Evolutionary conservation across 2,888 invertebrate species (phyloP).

Genomic region (Bellardia pandia): DNA sequence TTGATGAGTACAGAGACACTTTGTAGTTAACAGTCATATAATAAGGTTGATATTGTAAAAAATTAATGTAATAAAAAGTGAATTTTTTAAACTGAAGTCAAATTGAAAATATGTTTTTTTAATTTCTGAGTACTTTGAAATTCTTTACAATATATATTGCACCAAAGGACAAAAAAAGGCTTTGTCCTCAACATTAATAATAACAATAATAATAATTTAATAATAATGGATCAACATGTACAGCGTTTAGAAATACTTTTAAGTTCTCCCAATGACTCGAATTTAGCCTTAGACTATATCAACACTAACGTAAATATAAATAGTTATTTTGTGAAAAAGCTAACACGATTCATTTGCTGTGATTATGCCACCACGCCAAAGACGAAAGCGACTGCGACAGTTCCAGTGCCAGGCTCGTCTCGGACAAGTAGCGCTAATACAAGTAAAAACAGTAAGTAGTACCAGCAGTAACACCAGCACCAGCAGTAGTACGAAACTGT

Average conservation of each 20-base stretch:
- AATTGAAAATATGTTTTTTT: too few relatives aligned
- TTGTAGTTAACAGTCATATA: too few relatives aligned
- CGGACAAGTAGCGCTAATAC: conserved; percentile 32
- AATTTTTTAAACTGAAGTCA: too few relatives aligned
- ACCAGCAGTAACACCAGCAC: conserved; percentile 44
- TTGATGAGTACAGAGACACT: too few relatives aligned
- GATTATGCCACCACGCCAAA: conserved; percentile 80
- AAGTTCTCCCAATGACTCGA: conserved; percentile 76
- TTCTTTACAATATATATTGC: too few relatives aligned
- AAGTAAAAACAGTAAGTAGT: conserved; percentile 62
- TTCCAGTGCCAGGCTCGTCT: too few relatives aligned
- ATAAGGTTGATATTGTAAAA: too few relatives aligned
- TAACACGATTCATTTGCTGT: conserved; percentile 82
- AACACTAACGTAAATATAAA: conserved; percentile 82
- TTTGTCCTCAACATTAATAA: too few relatives aligned
- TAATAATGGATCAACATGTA: conserved; percentile 77
- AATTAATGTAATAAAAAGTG: too few relatives aligned
- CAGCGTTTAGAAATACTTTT: conserved; percentile 79
- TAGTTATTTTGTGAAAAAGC: conserved; percentile 78
- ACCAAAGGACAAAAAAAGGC: too few relatives aligned
- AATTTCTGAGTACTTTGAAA: too few relatives aligned
- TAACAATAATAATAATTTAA: not conserved
- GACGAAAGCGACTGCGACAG: too few relatives aligned
- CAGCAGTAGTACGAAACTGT: conserved; percentile 50
- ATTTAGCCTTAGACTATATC: conserved; percentile 82